A percentile compares a stretch with the other conserved stretches of the same genome.
phyloP scores from a whole-genome alignment of 2,113 vertebrate species.

The Andinoacara biseriatus region DNA sequence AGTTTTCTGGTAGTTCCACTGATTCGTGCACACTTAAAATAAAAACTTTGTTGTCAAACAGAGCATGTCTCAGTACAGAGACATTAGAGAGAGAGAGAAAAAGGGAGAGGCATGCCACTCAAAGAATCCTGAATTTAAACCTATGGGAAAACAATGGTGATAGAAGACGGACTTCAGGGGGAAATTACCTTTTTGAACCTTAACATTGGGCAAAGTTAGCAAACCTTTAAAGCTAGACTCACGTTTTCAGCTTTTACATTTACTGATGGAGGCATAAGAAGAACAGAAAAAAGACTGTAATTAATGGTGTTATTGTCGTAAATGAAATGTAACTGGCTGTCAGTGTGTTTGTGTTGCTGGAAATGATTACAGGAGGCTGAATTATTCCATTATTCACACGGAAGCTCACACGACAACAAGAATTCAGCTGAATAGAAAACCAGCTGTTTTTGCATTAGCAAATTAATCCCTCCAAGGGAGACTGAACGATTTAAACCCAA shows the following conservation, averaged over 20 bases:
- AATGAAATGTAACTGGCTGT: conserved; percentile 31
- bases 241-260: background rate
- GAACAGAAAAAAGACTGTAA: background rate
- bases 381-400: background rate
- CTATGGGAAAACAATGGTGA: background rate
- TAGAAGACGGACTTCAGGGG: too few relatives aligned
- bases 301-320: background rate
- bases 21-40: background rate
- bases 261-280: background rate
- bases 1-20: background rate
- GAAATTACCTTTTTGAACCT: background rate
- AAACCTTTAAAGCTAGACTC: background rate
- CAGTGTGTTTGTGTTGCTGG: background rate
- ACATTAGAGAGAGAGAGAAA: too few relatives aligned
- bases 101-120: too few relatives aligned
- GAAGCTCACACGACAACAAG: background rate
- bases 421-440: background rate
- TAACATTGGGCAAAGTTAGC: background rate
- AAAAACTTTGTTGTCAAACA: background rate
- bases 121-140: too few relatives aligned
- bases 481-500: conserved; percentile 22
- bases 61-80: fast-evolving
- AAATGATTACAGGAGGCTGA: conserved; percentile 3
- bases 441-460: background rate
- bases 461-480: background rate